Evolutionary conservation across 2,888 invertebrate genomes (phyloP), one percentile per base, ranked within the genome.

Genomic region (Alloscopus bannaensis): DNA sequence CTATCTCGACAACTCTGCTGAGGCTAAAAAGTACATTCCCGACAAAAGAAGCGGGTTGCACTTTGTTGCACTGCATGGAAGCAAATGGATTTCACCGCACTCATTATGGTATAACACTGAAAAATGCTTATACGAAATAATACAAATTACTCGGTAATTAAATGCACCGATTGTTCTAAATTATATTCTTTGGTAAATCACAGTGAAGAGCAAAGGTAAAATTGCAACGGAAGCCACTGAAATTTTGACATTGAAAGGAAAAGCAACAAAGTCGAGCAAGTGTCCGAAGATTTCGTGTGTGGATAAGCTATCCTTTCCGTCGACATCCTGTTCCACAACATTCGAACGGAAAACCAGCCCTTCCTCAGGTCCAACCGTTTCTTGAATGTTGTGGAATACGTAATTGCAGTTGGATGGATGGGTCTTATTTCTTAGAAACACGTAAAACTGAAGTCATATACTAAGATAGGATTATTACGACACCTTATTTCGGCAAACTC

Each of bases 11-110:
- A 62, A 13, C n/a, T 40, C 59, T 4, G 11, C 45, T 0, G 77
- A 81, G 13, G 42, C 31, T 16, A 20, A 24, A 4, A 47, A 55
- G 13, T 76, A 60, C 50, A 62, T 62, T 3, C 77, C 81, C 0
- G 31, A 47, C 52, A 50, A 62, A 64, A 72, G 55, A 64, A 77
- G 6, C 42, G 77, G n/a, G 81, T 24, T 81, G 81, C 42, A 68
- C 81, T 8, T 18, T 72, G n/a, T 68, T 72, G 40, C 69, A 71
- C 36, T 81, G 81, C 42, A 66, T 60, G 24, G 20, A 50, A 16
- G n/a, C 24, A n/a, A 50, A 59, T 40, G 60, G 75, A n/a, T n/a
- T 29, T 16, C 68, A 59, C 4, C 55, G 45, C 13, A 64, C 75
- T 20, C 72, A 66, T 59, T 79, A 59, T 24, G 36, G 81, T 81